Conservation (phyloP, 2,888 invertebrate genomes). For the Ornithoptera alexandrae region DNA sequence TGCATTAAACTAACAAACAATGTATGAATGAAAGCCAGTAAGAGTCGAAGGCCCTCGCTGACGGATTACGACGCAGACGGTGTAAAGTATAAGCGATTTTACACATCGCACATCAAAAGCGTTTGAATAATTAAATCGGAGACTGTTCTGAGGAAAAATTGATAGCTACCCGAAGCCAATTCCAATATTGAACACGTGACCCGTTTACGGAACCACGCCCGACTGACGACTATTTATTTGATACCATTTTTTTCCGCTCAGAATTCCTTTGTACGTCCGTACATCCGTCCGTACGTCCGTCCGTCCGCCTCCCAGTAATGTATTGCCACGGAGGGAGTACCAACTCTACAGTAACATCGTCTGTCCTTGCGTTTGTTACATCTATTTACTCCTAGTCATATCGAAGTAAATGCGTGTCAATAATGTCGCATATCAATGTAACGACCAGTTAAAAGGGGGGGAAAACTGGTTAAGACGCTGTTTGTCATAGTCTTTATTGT, state of each 20-base stretch:
- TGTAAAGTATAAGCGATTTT: not conserved
- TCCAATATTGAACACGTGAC: conserved; percentile 68
- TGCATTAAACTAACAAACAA: too few relatives aligned
- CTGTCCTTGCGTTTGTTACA: too few relatives aligned
- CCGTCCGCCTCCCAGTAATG: not conserved
- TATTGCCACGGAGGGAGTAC: not conserved
- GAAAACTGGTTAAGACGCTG: too few relatives aligned
- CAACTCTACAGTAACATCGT: too few relatives aligned
- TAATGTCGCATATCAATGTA: too few relatives aligned
- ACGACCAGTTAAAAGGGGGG: too few relatives aligned
- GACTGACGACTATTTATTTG: conserved; percentile 45
- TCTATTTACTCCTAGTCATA: too few relatives aligned
- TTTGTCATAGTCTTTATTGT: too few relatives aligned
- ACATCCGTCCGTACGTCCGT: too few relatives aligned
- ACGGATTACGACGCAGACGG: not conserved
- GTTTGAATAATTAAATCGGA: conserved; percentile 65
- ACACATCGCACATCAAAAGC: conserved; percentile 21
- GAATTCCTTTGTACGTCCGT: conserved; percentile 34
- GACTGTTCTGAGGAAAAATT: conserved; percentile 64
- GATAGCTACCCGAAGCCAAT: conserved; percentile 68
- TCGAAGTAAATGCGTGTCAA: too few relatives aligned
- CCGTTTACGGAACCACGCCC: conserved; percentile 37
- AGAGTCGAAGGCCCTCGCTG: too few relatives aligned
- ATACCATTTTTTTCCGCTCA: conserved; percentile 42
- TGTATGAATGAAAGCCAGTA: too few relatives aligned